phyloP scores from a whole-genome alignment of 2,888 invertebrate species.

The Troides aeacus region DNA sequence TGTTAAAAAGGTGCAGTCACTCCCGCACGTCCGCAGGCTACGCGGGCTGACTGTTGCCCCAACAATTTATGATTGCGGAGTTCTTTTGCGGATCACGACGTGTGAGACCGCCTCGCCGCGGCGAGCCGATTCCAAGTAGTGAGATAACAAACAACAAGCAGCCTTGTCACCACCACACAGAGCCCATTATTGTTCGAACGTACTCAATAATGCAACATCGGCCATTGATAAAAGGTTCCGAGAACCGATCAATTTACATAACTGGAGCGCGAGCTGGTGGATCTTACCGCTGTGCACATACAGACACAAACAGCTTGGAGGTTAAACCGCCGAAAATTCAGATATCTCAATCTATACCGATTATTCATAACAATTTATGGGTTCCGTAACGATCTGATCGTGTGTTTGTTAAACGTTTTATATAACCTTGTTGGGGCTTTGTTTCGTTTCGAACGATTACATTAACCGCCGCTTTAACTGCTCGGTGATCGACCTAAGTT shows the following conservation, averaged over 20 bases:
- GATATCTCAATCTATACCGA: slow-evolving; percentile 66
- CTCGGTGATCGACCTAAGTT: too few species aligned
- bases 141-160: slow-evolving; percentile 5
- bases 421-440: slow-evolving; percentile 32
- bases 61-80: slow-evolving; percentile 61
- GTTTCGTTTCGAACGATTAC: slow-evolving; percentile 25
- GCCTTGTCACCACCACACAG: slow-evolving; percentile 18
- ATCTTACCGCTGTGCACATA: slow-evolving; percentile 39
- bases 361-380: slow-evolving; percentile 58
- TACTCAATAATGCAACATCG: slow-evolving; percentile 35
- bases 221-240: slow-evolving; percentile 43
- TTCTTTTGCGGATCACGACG: slow-evolving; percentile 52
- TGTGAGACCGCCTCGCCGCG: slow-evolving; percentile 63
- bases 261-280: slow-evolving; percentile 27
- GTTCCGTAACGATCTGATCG: slow-evolving; percentile 50
- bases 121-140: slow-evolving; percentile 33
- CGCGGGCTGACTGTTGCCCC: slow-evolving; percentile 56
- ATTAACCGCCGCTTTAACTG: too few species aligned
- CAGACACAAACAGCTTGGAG: slow-evolving; percentile 40
- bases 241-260: slow-evolving; percentile 45
- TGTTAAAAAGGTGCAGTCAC: slow-evolving; percentile 54
- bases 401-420: slow-evolving; percentile 52
- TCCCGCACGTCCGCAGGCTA: slow-evolving; percentile 50
- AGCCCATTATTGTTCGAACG: slow-evolving; percentile 32
- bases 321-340: slow-evolving; percentile 41